Conservation (phyloP, 2,888 invertebrate genomes). For the Archips xylosteana region DNA sequence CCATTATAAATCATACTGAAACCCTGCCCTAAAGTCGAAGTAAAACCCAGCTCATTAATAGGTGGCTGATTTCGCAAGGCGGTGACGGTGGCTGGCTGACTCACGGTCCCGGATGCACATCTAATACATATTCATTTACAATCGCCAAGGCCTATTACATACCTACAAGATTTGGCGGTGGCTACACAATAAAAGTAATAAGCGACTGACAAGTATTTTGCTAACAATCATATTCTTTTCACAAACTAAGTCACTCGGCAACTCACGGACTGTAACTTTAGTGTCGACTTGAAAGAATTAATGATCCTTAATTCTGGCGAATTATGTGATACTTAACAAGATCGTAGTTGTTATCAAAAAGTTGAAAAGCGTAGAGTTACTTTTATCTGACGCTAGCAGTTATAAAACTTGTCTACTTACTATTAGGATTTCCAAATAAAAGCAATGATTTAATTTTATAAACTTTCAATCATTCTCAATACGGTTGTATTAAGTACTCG, state of each 20-base stretch:
- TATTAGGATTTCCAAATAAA: no score
- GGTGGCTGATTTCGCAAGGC: slow-evolving; percentile 28
- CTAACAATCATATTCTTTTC: slow-evolving; percentile 3
- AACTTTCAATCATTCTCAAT: no score
- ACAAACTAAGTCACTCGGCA: slow-evolving; percentile 7
- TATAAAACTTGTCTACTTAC: no score
- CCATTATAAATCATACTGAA: not conserved
- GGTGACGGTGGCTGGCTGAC: slow-evolving; percentile 44
- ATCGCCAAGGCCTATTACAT: slow-evolving; percentile 42
- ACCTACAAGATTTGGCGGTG: slow-evolving; percentile 41
- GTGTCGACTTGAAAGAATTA: not conserved
- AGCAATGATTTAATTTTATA: no score
- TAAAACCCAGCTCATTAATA: not conserved
- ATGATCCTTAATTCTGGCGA: not conserved
- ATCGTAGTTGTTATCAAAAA: not conserved
- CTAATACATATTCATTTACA: slow-evolving; percentile 61
- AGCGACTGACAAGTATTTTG: slow-evolving; percentile 1
- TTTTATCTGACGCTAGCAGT: not conserved
- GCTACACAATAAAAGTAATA: slow-evolving; percentile 21
- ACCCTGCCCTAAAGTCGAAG: not conserved
- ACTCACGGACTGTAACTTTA: not conserved
- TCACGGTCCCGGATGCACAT: slow-evolving; percentile 61
- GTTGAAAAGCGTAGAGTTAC: not conserved
- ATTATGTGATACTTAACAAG: not conserved
- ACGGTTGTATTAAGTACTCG: no score